Evolutionary conservation across 1,140 invertebrate genomes (phyloP), one percentile per base, ranked within the genome.

Genomic region (Zaprionus kolodkinae): DNA sequence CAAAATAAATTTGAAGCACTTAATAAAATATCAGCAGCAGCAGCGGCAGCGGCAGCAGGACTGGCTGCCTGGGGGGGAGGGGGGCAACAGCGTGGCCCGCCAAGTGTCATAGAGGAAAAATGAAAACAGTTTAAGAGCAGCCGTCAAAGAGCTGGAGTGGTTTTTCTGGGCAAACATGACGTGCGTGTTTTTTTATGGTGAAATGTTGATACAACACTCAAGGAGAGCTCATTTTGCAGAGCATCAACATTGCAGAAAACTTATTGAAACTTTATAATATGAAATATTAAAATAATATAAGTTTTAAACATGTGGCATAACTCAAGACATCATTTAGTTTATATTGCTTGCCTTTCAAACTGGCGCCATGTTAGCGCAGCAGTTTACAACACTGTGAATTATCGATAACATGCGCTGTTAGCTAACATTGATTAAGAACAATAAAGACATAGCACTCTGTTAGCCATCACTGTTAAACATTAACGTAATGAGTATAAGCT

Each of bases 1-100:
- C 73, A 72, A 72, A 76, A 72, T 72, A 61, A 66, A 72, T 76
- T 61, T 76, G 36, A 76, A 72, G 56, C 56, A 66, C 69, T 72
- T 64, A 55, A 76, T 61, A 76, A 76, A 66, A 72, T 72, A 75
- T 75, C 62, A 65, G 55, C 43, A 71, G 27, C 65, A 40, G 6
- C 38, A 40, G 6, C 62, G 61, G 55, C 43, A 71, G 27, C 65
- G 35, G 6, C 38, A 40, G 6, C 40, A 13, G 13, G 10, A 27
- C 21, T 36, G 55, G n/a, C 27, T 15, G 35, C 13, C 7, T 21
- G 30, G 35, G 30, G 30, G 48, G 45, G 2, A 10, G 30, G 7
- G 35, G 10, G 11, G 13, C 13, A 40, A 40, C 38, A 43, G n/a
- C 40, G n/a, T 43, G n/a, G n/a, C n/a, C 55, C 40, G 48, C 15